Conservation (phyloP, 2,113 vertebrate genomes). For the Mesocricetus auratus region DNA sequence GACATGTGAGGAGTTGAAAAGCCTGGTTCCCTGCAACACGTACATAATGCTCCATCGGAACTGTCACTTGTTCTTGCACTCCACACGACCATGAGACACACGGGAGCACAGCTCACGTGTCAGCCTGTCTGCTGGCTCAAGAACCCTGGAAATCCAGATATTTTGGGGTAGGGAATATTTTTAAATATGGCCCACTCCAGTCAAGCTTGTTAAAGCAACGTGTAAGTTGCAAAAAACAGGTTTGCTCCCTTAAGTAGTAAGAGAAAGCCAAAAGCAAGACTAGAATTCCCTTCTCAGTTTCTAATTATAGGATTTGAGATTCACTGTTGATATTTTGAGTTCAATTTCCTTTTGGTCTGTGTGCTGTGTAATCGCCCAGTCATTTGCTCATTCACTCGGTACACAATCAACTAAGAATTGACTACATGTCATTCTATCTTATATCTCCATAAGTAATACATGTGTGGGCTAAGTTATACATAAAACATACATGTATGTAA, state of each 20-base stretch:
- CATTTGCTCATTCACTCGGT: background rate
- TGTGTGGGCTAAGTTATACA: background rate
- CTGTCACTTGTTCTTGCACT: no score
- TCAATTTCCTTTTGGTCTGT: background rate
- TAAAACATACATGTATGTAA: background rate
- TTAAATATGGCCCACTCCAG: background rate
- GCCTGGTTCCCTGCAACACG: background rate
- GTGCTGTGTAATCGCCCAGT: background rate
- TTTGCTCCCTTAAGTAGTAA: background rate
- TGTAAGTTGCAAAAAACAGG: background rate
- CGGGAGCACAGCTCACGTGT: background rate
- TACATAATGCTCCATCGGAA: background rate
- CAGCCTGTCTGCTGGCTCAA: background rate
- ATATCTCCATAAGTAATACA: background rate
- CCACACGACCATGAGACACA: background rate
- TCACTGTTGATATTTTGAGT: background rate
- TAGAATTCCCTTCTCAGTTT: background rate
- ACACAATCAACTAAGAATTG: background rate
- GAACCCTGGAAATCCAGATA: background rate
- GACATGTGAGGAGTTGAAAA: background rate
- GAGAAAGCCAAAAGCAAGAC: background rate
- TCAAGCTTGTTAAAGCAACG: background rate
- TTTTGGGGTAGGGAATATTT: background rate
- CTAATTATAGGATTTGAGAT: background rate
- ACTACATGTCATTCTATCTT: background rate